phyloP scores from a whole-genome alignment of 2,888 invertebrate genomes.

The Polydrusus tereticollis region DNA sequence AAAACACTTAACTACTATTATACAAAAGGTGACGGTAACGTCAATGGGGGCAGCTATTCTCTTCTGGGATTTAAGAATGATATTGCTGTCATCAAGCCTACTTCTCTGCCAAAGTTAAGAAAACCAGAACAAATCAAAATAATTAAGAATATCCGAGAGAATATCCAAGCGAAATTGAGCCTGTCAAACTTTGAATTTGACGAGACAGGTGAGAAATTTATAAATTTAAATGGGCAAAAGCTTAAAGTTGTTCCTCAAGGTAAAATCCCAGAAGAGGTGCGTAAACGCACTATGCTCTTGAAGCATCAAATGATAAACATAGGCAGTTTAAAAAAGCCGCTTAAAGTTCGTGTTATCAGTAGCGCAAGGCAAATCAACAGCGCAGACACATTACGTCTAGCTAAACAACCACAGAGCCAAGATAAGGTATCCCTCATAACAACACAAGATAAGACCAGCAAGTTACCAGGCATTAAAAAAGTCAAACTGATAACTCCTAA shows the following conservation, averaged over 20 bases:
- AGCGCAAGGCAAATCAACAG: slow-evolving; percentile 26
- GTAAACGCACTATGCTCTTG: slow-evolving; percentile 27
- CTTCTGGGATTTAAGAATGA: slow-evolving; percentile 32
- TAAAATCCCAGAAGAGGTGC: slow-evolving; percentile 33
- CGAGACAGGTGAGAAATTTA: slow-evolving; percentile 52
- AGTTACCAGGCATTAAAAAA: slow-evolving; percentile 14
- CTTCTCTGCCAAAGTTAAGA: background rate
- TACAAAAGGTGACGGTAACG: background rate
- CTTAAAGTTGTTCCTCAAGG: slow-evolving; percentile 51
- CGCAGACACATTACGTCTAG: background rate
- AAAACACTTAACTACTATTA: slow-evolving; percentile 19
- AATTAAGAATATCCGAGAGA: background rate
- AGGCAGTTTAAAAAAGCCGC: slow-evolving; percentile 35
- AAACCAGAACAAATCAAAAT: background rate
- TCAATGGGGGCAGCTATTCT: background rate
- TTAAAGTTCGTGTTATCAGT: slow-evolving; percentile 34
- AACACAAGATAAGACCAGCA: slow-evolving; percentile 9
- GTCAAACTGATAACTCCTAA: slow-evolving; percentile 26
- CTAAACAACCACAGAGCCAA: background rate
- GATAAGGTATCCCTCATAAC: slow-evolving; percentile 13
- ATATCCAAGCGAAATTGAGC: background rate
- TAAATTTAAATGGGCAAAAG: slow-evolving; percentile 55
- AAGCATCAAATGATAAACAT: slow-evolving; percentile 31
- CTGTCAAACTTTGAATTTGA: slow-evolving; percentile 26
- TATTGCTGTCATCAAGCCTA: slow-evolving; percentile 20